phyloP scores from a whole-genome alignment of 2,888 invertebrate genomes.

The Conchocele bisecta region DNA sequence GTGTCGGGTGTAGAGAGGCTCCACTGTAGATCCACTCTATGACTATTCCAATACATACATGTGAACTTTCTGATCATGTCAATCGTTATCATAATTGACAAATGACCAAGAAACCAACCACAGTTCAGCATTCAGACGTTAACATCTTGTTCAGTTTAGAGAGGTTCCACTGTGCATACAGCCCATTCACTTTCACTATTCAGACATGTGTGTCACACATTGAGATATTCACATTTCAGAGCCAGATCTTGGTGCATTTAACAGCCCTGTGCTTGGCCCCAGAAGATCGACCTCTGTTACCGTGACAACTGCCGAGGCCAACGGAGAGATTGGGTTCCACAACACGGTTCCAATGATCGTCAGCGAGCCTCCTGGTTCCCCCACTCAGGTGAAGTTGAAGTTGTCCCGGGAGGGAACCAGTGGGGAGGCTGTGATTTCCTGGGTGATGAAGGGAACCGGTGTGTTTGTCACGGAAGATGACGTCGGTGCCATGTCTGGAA shows the following conservation, averaged over 20 bases:
- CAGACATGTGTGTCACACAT: no score
- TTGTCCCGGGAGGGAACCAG: conserved; percentile 78
- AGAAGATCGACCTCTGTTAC: conserved; percentile 49
- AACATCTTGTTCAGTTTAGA: no score
- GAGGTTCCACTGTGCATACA: no score
- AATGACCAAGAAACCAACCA: no score
- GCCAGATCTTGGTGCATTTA: conserved; percentile 71
- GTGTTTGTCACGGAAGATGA: conserved; percentile 70
- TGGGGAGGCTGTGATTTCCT: conserved; percentile 75
- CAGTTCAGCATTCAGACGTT: no score
- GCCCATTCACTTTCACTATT: no score
- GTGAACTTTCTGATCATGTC: no score
- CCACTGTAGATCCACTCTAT: no score
- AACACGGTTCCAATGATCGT: conserved; percentile 59
- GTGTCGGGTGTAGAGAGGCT: no score
- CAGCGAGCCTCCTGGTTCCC: conserved; percentile 64
- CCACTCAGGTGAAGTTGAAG: conserved; percentile 65
- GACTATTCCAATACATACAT: no score
- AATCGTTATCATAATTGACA: no score
- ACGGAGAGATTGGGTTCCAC: conserved; percentile 80
- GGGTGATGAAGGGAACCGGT: conserved; percentile 72
- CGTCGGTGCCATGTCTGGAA: conserved; percentile 67
- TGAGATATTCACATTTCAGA: conserved; percentile 54
- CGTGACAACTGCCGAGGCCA: conserved; percentile 75
- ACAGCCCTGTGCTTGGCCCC: conserved; percentile 75